Evolutionary conservation across 2,888 invertebrate genomes (phyloP), one percentile per base, ranked within the genome.

Genomic region (Gymnosoma rotundatum): DNA sequence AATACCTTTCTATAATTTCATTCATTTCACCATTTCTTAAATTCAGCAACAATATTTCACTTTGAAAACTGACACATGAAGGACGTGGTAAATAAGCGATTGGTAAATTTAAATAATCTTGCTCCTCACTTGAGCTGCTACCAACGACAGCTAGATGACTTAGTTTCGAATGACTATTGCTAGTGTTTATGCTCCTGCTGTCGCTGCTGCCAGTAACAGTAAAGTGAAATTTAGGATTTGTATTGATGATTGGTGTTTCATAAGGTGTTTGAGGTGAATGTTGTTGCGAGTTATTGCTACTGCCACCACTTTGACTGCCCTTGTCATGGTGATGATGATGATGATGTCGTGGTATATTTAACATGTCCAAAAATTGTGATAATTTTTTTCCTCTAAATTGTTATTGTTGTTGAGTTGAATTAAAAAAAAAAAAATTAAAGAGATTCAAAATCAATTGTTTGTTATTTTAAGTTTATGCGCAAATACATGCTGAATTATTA

Each of bases 1-100:
- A 60, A 67, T 83, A 87, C 87, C 87, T 86, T 86, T 86, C 87
- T 86, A 72, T 66, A 70, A 78, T 63, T 32, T 86, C 85, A 67
- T 81, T 83, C 25, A 86, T 72, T 73, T 86, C 83, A 60, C 86
- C 85, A 18, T 83, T 86, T 58, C 79, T 78, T 76, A 84, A 70
- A 67, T 90, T 86, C 86, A 90, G 67, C 61, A 90, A 72, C 67
- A 90, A 61, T 85, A 90, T 89, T 87, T 90, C 89, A 84, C 90
- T 90, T 18, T 89, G 88, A 64, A 88, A 89, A 76, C 89, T 90
- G 21, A 61, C 83, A 72, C 86, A 85, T 18, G 85, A 81, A 21
- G 88, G 88, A 38, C 87, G 87, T 73, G 86, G 83, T 18, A 88
- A 87, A 69, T 21, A 70, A 56, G 50, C 80, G 79, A 12, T 82